Conservation (phyloP, 35 echinoderm and acorn worm genomes). For the Stichopus chloronotus region DNA sequence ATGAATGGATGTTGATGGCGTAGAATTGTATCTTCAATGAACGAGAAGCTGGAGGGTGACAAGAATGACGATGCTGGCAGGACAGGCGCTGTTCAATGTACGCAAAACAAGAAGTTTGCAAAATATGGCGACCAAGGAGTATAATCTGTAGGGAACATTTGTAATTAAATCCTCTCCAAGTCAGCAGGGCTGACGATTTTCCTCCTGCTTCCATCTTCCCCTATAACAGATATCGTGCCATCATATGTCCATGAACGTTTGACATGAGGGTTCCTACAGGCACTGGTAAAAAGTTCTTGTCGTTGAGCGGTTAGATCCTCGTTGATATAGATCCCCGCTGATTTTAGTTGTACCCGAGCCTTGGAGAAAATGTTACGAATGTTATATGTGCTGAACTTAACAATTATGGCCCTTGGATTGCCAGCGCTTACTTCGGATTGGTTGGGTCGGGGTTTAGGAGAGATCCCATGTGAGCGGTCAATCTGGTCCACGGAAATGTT, state of each 20-base stretch:
- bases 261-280: not conserved
- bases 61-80: no score
- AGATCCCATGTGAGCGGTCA: slow-evolving; percentile 47
- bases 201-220: not conserved
- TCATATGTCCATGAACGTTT: not conserved
- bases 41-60: no score
- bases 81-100: no score
- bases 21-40: no score
- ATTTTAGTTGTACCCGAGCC: slow-evolving; percentile 6
- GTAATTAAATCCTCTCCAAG: not conserved
- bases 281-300: not conserved
- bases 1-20: no score
- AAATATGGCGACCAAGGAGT: not conserved
- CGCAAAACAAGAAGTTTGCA: not conserved
- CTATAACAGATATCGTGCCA: not conserved
- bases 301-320: slow-evolving; percentile 40
- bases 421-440: not conserved
- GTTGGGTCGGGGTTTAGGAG: not conserved
- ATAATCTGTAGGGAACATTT: not conserved
- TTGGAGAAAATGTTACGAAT: slow-evolving; percentile 33
- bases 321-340: slow-evolving; percentile 22
- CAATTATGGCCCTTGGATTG: no score
- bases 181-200: not conserved
- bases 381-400: not conserved
- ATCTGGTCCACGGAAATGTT: slow-evolving; percentile 33